A percentile compares a stretch with the other conserved stretches of the same genome.
Conservation (phyloP, 2,113 vertebrate species). For the Stigmatopora argus region DNA sequence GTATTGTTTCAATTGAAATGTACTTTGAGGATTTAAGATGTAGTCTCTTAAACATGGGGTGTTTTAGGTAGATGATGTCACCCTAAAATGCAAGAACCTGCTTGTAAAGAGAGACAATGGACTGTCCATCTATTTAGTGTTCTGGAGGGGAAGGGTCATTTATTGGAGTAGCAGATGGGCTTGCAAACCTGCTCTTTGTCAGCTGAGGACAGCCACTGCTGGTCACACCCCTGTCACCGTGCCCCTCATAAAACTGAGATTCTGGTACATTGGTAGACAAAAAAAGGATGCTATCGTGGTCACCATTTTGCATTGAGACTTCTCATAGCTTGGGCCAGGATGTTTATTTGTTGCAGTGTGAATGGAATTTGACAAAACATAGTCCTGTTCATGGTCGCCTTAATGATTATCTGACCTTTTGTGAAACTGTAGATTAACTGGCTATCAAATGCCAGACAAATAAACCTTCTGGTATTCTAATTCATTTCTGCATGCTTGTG, state of each 20-base stretch:
- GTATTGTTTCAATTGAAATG: background rate
- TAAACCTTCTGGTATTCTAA: no score
- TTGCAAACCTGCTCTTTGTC: constrained; percentile 65
- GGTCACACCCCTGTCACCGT: constrained; percentile 47
- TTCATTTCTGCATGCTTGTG: no score
- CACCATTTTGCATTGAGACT: background rate
- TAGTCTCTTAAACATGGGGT: constrained; percentile 20
- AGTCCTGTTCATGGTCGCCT: background rate
- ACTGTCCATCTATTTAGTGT: constrained; percentile 49
- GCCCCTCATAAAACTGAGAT: constrained; percentile 41
- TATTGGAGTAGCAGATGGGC: constrained; percentile 63
- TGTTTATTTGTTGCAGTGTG: background rate
- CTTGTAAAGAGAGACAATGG: constrained; percentile 62
- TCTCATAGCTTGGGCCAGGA: background rate
- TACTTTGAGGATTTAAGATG: constrained; percentile 31
- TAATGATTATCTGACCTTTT: background rate
- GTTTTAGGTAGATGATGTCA: constrained; percentile 47
- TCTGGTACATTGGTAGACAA: background rate
- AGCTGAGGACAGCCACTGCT: constrained; percentile 50
- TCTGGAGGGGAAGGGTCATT: constrained; percentile 60
- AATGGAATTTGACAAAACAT: background rate
- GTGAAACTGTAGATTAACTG: background rate
- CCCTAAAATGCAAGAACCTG: constrained; percentile 36
- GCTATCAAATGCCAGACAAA: background rate
- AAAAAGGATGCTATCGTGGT: background rate